phyloP scores from a whole-genome alignment of 2,113 vertebrate species.

The Aegotheles bennettii region DNA sequence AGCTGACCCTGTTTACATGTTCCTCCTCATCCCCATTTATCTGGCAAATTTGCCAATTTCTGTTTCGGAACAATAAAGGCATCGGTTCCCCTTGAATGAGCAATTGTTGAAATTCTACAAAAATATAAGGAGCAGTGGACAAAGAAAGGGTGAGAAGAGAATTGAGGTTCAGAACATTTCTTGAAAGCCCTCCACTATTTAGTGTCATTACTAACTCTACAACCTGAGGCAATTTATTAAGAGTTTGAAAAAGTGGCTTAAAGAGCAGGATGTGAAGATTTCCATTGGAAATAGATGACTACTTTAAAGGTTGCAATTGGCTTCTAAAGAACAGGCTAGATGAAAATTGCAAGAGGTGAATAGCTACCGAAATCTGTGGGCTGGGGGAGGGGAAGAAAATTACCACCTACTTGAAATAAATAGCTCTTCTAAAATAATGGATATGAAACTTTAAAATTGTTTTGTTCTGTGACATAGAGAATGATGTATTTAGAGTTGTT shows the following conservation, averaged over 20 bases:
- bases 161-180: not conserved
- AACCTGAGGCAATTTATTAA: slow-evolving; percentile 75
- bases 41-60: slow-evolving; percentile 21
- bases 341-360: slow-evolving; percentile 75
- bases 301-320: slow-evolving; percentile 73
- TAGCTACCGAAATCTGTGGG: slow-evolving; percentile 67
- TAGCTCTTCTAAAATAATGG: slow-evolving; percentile 71
- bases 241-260: slow-evolving; percentile 68
- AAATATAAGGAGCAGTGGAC: not conserved
- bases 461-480: slow-evolving; percentile 60
- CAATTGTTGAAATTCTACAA: slow-evolving; percentile 29
- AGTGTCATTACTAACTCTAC: slow-evolving; percentile 65
- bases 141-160: slow-evolving; percentile 23
- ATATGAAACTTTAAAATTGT: slow-evolving; percentile 72
- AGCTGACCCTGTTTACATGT: not conserved
- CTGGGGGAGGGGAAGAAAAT: slow-evolving; percentile 67
- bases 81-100: slow-evolving; percentile 5
- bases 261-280: slow-evolving; percentile 71
- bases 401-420: slow-evolving; percentile 75
- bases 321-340: slow-evolving; percentile 74
- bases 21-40: not conserved
- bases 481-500: slow-evolving; percentile 59
- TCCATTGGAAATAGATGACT: slow-evolving; percentile 74
- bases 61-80: not conserved
- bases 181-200: slow-evolving; percentile 53